Base-by-base conservation (phyloP, 2,113 vertebrate species). In the Atrichornis clamosus region DNA sequence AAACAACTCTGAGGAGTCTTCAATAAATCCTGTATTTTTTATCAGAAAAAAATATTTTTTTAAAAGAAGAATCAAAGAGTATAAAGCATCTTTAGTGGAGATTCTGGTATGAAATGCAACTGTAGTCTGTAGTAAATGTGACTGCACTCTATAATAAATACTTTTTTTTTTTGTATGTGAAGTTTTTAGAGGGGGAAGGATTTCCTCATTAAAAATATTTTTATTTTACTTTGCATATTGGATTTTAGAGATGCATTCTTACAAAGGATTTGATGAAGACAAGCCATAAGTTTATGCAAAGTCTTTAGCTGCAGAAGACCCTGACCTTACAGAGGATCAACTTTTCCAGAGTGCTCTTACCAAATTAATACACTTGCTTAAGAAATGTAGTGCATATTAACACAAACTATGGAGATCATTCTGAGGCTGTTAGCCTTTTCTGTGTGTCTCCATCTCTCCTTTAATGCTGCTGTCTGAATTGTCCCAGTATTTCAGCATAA, bases 1-100 rank as follows among this genome's bases (percentile, higher is more conserved):
- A 94, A 97, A 90, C 10, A 58, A 64, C 76, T 84, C 60, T 60
- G 35, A 90, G 79, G 63, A 93, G 39, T 62, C 79, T 90, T 91
- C 22, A 90, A 13, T 83, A 92, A 76, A 52, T 80, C 56, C 15
- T 60, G 7, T 79, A 73, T 69, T 82, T 90, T 77, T 89, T 83
- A 85, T 73, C 63, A 41, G 41, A 92, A 93, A 78, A 92, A 95
- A 86, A 17, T 46, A 10, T 79, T 91, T 73, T 86, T 75, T 80
- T 63, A 56, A 76, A 92, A 58, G 50, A 59, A 75, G 28, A 80
- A 74, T 67, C 60, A 80, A 68, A 81, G 30, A 46, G 4, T 47
- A 42, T 42, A 91, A 94, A 58, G 19, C 65, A 50, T 3, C 9
- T 76, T 94, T 59, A 69, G 6, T 14, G 79, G n/a, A 89, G 26